Percentiles rank a stretch among this genome's conserved stretches.
Evolutionary conservation across 2,888 invertebrate genomes (phyloP).

Genomic region (Yponomeuta plumbellus): DNA sequence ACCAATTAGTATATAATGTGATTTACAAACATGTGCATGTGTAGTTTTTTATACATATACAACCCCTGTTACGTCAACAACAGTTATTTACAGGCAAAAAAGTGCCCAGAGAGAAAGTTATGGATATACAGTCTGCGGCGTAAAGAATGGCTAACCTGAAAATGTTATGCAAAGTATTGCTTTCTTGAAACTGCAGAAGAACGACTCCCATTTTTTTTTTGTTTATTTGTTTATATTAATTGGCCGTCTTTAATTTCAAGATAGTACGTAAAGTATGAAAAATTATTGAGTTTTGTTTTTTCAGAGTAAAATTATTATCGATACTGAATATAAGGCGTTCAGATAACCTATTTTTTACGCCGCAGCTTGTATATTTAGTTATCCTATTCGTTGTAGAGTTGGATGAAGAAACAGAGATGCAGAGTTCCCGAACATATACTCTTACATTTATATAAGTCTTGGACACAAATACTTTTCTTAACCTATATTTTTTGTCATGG

Average conservation of each 20-base stretch:
- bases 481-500: constrained; percentile 66
- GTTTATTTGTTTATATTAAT: too few relatives aligned
- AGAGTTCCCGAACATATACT: neutral
- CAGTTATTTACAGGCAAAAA: neutral
- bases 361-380: too few relatives aligned
- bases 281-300: too few relatives aligned
- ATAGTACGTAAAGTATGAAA: too few relatives aligned
- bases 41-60: neutral
- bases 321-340: too few relatives aligned
- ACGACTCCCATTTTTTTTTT: too few relatives aligned
- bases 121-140: neutral
- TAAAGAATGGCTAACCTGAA: too few relatives aligned
- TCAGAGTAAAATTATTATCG: too few relatives aligned
- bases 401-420: neutral
- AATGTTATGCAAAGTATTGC: too few relatives aligned
- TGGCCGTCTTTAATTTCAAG: too few relatives aligned
- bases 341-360: too few relatives aligned
- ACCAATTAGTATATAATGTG: neutral
- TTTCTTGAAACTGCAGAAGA: too few relatives aligned
- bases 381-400: neutral
- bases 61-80: constrained; percentile 1
- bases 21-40: constrained; percentile 10
- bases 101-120: neutral
- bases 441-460: constrained; percentile 46
- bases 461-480: constrained; percentile 61